phyloP scores from a whole-genome alignment of 2,888 invertebrate genomes.

The Trimorus sp. region DNA sequence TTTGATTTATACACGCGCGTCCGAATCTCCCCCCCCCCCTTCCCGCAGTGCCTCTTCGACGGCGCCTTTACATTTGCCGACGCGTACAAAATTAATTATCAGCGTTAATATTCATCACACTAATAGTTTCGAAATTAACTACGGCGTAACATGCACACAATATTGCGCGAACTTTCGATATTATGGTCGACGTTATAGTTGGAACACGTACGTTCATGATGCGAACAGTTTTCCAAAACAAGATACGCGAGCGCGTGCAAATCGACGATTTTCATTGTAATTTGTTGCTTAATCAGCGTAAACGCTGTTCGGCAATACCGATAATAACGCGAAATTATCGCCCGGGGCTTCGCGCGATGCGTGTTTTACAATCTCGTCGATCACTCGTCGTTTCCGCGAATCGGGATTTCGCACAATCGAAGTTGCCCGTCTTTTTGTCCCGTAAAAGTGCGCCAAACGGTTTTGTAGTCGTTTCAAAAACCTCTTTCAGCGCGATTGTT shows the following conservation, averaged over 20 bases:
- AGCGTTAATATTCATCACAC: slow-evolving; percentile 43
- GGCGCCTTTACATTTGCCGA: slow-evolving; percentile 15
- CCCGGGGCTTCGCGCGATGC: slow-evolving; percentile 1
- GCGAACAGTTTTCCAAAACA: slow-evolving; percentile 40
- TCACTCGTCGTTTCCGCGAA: neutral
- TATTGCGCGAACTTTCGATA: slow-evolving; percentile 46
- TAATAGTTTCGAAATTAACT: slow-evolving; percentile 51
- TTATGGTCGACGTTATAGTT: slow-evolving; percentile 40
- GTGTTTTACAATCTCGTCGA: neutral
- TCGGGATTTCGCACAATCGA: no score
- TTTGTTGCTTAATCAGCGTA: slow-evolving; percentile 48
- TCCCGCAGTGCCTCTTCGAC: neutral
- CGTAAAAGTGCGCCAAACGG: slow-evolving; percentile 16
- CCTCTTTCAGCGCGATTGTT: slow-evolving; percentile 24
- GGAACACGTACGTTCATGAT: slow-evolving; percentile 30
- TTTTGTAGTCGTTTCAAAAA: slow-evolving; percentile 6
- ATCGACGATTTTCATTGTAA: slow-evolving; percentile 43
- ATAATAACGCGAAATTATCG: slow-evolving; percentile 10
- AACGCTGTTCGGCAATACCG: slow-evolving; percentile 15
- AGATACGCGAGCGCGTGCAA: slow-evolving; percentile 14
- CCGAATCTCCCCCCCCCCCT: no score
- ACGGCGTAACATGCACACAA: slow-evolving; percentile 43
- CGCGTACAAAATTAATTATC: slow-evolving; percentile 39
- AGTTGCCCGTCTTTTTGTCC: no score
- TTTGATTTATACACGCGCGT: neutral